Conservation (phyloP, 1,140 invertebrate genomes). For the Drosophila kurseongensis region DNA sequence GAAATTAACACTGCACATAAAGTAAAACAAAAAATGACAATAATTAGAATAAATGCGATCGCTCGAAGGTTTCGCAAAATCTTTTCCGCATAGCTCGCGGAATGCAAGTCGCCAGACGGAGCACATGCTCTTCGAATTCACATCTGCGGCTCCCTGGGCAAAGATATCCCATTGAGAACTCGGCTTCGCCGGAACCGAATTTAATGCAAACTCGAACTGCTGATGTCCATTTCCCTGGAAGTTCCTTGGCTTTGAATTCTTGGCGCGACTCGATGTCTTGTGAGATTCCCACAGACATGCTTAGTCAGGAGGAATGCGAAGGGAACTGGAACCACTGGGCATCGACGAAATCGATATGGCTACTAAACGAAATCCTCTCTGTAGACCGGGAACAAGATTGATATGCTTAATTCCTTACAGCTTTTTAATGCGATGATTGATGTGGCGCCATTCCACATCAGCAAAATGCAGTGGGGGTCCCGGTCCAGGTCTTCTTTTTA, state of each 20-base stretch:
- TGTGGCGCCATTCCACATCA: constrained; percentile 66
- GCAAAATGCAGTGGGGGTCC: constrained; percentile 19
- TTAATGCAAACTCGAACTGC: constrained; percentile 45
- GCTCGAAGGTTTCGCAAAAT: constrained; percentile 63
- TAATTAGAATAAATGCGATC: constrained; percentile 73
- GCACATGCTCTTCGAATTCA: constrained; percentile 47
- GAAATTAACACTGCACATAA: constrained; percentile 63
- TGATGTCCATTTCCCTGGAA: constrained; percentile 49
- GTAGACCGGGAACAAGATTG: constrained; percentile 28
- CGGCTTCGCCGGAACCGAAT: constrained; percentile 64
- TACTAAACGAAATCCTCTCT: constrained; percentile 20
- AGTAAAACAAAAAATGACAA: constrained; percentile 73
- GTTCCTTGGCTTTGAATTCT: constrained; percentile 43
- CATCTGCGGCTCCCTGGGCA: neutral
- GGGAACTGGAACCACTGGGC: constrained; percentile 3
- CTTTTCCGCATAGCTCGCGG: constrained; percentile 66
- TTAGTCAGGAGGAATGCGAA: constrained; percentile 46
- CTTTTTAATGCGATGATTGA: constrained; percentile 72
- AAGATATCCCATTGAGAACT: constrained; percentile 30
- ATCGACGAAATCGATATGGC: constrained; percentile 48
- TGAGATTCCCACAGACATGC: constrained; percentile 57
- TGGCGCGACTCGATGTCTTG: neutral
- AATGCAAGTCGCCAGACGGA: constrained; percentile 25
- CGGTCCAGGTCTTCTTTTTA: constrained; percentile 1
- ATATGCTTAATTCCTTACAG: constrained; percentile 47